Conservation (phyloP, 2,113 vertebrate genomes). For the Lepisosteus osseus region DNA sequence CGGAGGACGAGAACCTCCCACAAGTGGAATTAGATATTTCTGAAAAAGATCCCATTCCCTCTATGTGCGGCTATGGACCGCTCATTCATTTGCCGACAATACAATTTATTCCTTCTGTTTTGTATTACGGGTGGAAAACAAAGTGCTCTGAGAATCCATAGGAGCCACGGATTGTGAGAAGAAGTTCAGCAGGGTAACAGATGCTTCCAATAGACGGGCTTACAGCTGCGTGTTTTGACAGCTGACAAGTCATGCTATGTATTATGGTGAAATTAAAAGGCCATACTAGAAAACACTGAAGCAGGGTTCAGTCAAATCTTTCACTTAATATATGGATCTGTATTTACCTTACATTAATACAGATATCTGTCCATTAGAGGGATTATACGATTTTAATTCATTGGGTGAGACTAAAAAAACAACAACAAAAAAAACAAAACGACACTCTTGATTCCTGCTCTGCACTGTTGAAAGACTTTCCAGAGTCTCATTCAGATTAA, state of each 20-base stretch:
- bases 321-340: neutral
- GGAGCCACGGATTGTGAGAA: slow-evolving; percentile 22
- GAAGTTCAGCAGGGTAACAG: slow-evolving; percentile 41
- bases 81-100: slow-evolving; percentile 35
- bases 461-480: too few relatives aligned
- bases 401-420: too few relatives aligned
- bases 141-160: slow-evolving; percentile 17
- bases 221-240: slow-evolving; percentile 63
- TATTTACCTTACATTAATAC: too few relatives aligned
- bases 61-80: slow-evolving; percentile 20
- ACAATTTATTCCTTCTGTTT: slow-evolving; percentile 54
- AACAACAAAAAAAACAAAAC: too few relatives aligned
- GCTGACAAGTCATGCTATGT: slow-evolving; percentile 52
- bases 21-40: slow-evolving; percentile 15
- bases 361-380: too few relatives aligned
- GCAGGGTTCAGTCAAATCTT: neutral
- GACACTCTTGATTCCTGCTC: too few relatives aligned
- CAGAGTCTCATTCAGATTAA: too few relatives aligned
- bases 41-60: slow-evolving; percentile 30
- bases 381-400: too few relatives aligned
- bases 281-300: slow-evolving; percentile 9
- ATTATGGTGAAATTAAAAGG: slow-evolving; percentile 53
- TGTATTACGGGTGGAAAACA: slow-evolving; percentile 39
- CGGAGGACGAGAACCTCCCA: slow-evolving; percentile 3
- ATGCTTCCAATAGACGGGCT: slow-evolving; percentile 49